A percentile compares a stretch with the other conserved stretches of the same genome.
phyloP scores from a whole-genome alignment of 1,140 invertebrate species.

The Trypoxylus dichotomus region DNA sequence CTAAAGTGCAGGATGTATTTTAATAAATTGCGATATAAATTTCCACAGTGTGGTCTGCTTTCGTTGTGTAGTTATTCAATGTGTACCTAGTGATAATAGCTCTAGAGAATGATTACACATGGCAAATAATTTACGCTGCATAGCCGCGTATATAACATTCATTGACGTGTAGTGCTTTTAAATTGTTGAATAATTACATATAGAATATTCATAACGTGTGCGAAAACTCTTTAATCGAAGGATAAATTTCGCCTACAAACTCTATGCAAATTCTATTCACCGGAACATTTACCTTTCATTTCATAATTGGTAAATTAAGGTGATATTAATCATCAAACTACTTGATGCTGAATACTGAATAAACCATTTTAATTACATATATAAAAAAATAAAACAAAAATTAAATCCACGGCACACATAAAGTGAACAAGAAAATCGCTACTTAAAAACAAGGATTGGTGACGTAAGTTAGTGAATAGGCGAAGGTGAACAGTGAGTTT shows the following conservation, averaged over 20 bases:
- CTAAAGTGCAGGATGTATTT: slow-evolving; percentile 7
- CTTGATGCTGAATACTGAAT: too few species aligned
- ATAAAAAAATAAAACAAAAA: too few species aligned
- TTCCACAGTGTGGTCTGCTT: neutral
- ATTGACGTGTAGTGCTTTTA: neutral
- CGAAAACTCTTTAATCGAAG: too few species aligned
- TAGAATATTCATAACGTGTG: neutral
- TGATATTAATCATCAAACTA: too few species aligned
- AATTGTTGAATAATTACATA: neutral
- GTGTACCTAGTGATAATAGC: neutral
- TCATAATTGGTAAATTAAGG: too few species aligned
- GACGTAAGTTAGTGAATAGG: neutral
- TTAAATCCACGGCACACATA: too few species aligned
- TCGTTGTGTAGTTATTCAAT: slow-evolving; percentile 9
- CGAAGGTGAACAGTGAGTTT: neutral
- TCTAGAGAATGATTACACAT: neutral
- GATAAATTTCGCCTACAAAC: too few species aligned
- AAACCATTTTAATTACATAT: too few species aligned
- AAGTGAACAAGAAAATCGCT: too few species aligned
- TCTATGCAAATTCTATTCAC: too few species aligned
- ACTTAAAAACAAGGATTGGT: too few species aligned
- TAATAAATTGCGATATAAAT: neutral
- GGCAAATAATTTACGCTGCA: neutral
- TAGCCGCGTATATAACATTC: neutral
- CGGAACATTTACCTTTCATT: too few species aligned